phyloP scores from a whole-genome alignment of 2,888 invertebrate species.

The Stenodema calcarata region DNA sequence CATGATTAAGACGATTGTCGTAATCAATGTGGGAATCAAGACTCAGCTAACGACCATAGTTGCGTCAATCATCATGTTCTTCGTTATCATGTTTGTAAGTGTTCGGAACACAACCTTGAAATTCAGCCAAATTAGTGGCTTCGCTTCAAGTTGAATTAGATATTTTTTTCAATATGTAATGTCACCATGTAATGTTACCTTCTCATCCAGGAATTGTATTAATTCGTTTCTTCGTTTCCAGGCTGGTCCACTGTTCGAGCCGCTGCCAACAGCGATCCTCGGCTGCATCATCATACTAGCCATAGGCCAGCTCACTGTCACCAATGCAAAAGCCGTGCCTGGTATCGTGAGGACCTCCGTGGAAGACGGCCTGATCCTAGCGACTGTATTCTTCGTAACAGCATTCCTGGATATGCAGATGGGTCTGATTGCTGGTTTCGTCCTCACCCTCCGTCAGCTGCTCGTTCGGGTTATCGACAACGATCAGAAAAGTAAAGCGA shows the following conservation, averaged over 20 bases:
- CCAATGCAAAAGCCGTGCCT: slow-evolving; percentile 23
- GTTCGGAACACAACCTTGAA: neutral
- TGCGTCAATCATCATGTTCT: slow-evolving; percentile 44
- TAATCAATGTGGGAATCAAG: slow-evolving; percentile 44
- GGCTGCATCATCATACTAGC: slow-evolving; percentile 51
- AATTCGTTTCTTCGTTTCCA: neutral
- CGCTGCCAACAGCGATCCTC: slow-evolving; percentile 48
- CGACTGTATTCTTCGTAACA: slow-evolving; percentile 29
- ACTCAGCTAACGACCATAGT: slow-evolving; percentile 46
- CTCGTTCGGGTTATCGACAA: slow-evolving; percentile 45
- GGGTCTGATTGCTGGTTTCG: slow-evolving; percentile 49
- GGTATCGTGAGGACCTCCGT: slow-evolving; percentile 16
- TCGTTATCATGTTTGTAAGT: slow-evolving; percentile 52
- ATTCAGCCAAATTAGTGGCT: no score
- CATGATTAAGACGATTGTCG: slow-evolving; percentile 52
- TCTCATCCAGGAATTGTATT: no score
- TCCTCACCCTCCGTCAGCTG: slow-evolving; percentile 47
- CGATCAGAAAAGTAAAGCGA: neutral
- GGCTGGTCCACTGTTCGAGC: slow-evolving; percentile 50
- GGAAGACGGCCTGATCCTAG: slow-evolving; percentile 45
- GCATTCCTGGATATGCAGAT: slow-evolving; percentile 41
- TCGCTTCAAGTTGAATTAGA: no score
- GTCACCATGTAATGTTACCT: no score
- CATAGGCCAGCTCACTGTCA: slow-evolving; percentile 45
- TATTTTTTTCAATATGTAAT: no score